Evolutionary conservation across 2,797 vertebrate species (phyloP), one percentile per base, ranked within the genome.

Genomic region (Chelon auratus): DNA sequence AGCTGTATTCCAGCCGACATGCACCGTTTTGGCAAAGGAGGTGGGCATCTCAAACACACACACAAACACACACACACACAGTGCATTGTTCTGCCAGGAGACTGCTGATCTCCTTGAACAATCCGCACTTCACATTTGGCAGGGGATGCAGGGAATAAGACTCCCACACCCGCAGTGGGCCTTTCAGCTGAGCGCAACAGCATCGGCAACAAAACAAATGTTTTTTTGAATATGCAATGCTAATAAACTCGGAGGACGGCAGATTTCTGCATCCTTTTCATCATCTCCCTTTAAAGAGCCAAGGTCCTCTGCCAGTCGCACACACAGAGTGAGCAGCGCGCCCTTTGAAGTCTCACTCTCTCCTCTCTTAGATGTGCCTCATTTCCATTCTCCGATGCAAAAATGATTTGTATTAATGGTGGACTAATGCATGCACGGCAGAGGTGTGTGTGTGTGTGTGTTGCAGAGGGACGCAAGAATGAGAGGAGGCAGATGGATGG

Each of bases 331-430:
- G 81, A 87, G 81, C 83, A 65, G 79, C 51, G 12, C 40, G 11
- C 73, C 82, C 93, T 94, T 93, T 94, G 89, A 93, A 94, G 92
- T 90, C 89, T 85, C 79, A 81, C 87, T 90, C 85, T 85, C 77
- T 81, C 63, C 71, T 85, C 92, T 91, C 89, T 89, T 90, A 90
- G 87, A 90, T 90, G 81, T 89, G 55, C 80, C 91, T 90, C 73
- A 93, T 94, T 95, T 92, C 85, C 91, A 95, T 94, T 91, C 84
- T 81, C 83, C 68, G 47, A 87, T 91, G 88, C 83, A 89, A 90
- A 90, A 91, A 85, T 75, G 53, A 93, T 92, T 87, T 85, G 87
- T 92, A 89, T 87, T 92, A 92, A 93, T 89, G 80, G 83, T 63
- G 86, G 86, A 83, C 89, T 89, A 91, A 92, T 93, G 85, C 87